Conservation (phyloP, 2,888 invertebrate genomes). For the Mellilla xanthometata region DNA sequence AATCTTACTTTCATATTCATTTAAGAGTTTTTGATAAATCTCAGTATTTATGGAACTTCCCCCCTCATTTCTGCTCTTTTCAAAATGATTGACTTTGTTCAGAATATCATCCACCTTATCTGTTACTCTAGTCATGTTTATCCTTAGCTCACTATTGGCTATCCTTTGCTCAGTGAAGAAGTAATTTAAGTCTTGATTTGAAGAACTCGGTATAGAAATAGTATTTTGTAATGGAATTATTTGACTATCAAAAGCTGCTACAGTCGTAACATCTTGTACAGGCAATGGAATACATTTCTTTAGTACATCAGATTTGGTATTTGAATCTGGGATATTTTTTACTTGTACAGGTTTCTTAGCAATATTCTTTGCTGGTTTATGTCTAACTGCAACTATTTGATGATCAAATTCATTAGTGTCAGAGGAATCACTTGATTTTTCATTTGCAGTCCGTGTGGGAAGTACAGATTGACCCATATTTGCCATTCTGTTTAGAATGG, state of each 20-base stretch:
- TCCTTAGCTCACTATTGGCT: slow-evolving; percentile 65
- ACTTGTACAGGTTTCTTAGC: slow-evolving; percentile 43
- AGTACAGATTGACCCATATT: slow-evolving; percentile 71
- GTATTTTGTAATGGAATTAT: slow-evolving; percentile 50
- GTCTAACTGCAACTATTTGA: slow-evolving; percentile 46
- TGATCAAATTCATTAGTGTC: slow-evolving; percentile 52
- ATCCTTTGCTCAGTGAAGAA: slow-evolving; percentile 68
- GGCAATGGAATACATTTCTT: slow-evolving; percentile 32
- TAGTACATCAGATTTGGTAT: slow-evolving; percentile 35
- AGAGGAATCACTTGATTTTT: slow-evolving; percentile 62
- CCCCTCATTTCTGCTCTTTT: slow-evolving; percentile 33
- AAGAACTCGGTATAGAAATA: slow-evolving; percentile 33
- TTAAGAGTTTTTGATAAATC: slow-evolving; percentile 57
- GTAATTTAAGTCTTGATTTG: slow-evolving; percentile 47
- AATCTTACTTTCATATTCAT: slow-evolving; percentile 72
- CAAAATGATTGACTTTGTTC: slow-evolving; percentile 47
- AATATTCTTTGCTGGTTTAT: slow-evolving; percentile 50
- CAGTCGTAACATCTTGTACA: slow-evolving; percentile 18
- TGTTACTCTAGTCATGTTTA: slow-evolving; percentile 62
- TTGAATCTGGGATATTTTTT: slow-evolving; percentile 34
- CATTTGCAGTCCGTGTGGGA: slow-evolving; percentile 43
- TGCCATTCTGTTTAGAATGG: slow-evolving; percentile 69
- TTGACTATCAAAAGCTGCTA: slow-evolving; percentile 38
- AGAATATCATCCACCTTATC: slow-evolving; percentile 63
- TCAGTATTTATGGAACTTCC: slow-evolving; percentile 44